Base-by-base conservation (phyloP, 2,113 vertebrate species). In the Alethe diademata region DNA sequence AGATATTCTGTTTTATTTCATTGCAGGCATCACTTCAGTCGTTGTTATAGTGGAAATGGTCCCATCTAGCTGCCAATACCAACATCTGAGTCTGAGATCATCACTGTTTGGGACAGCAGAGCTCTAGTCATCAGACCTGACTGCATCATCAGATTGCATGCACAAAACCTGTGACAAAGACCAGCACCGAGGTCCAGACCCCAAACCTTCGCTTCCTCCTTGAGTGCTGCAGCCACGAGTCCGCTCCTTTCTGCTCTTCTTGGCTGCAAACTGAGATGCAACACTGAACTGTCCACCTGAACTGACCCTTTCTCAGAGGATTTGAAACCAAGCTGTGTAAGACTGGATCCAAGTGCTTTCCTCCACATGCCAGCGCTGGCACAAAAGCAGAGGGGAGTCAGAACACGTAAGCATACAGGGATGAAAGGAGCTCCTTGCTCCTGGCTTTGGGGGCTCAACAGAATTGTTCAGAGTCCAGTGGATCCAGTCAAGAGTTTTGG, bases 351-450 rank as follows among this genome's bases (percentile, higher is more conserved):
- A 29, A 14, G 23, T 0, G 0, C 16, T 90, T 70, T 15, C 19
- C 26, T 58, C 25, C 22, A 7, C 1, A 0, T 9, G 28, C 17
- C 40, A 16, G 8, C 5, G 0, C 1, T n/a, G 40, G 33, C n/a
- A 75, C 35, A 40, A 66, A 23, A 47, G 45, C 11, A 38, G 22
- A 84, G 28, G 5, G 6, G 24, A 92, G 7, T 36, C 24, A 84
- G 65, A 51, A 47, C 12, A 64, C 2, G 0, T 6, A 12, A 47
- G 23, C 9, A 50, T 0, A 11, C 5, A 20, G 12, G 45, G 12
- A 36, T 24, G 24, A 62, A 81, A 84, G 19, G 6, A 62, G 8
- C 4, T 26, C 35, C 24, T 64, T 5, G 0, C 4, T 19, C 6
- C 43, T 56, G 11, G 26, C 7, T 9, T 0, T 3, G 1, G 14